phyloP scores from a whole-genome alignment of 1,140 invertebrate species.

The Holotrichia oblita region DNA sequence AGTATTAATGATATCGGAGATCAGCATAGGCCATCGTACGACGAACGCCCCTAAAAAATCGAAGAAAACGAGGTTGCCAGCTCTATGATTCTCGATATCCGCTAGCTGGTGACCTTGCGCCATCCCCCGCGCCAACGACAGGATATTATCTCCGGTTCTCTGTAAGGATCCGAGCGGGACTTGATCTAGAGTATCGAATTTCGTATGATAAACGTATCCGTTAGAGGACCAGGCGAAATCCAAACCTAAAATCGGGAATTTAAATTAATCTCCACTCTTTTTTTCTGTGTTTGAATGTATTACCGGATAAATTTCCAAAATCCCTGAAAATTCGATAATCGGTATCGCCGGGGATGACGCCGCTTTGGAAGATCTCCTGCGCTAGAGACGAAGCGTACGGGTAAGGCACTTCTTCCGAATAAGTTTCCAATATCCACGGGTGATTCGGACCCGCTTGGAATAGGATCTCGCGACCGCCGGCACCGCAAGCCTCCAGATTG shows the following conservation, averaged over 20 bases:
- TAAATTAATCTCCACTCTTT: background rate
- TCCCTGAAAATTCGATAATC: conserved; percentile 96
- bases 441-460: conserved; percentile 94
- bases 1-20: conserved; percentile 68
- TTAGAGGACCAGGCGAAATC: conserved; percentile 96
- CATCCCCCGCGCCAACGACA: conserved; percentile 72
- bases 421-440: conserved; percentile 90
- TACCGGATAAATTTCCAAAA: conserved; percentile 82
- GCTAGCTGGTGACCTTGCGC: conserved; percentile 70
- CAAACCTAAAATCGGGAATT: conserved; percentile 69
- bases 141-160: conserved; percentile 81
- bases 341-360: conserved; percentile 92
- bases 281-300: background rate
- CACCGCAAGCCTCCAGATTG: conserved; percentile 94
- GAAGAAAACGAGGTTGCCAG: conserved; percentile 81
- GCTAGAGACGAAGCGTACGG: conserved; percentile 90
- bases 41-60: conserved; percentile 82
- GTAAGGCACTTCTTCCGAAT: conserved; percentile 84
- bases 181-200: conserved; percentile 79
- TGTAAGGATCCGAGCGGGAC: conserved; percentile 84
- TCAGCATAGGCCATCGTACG: conserved; percentile 68
- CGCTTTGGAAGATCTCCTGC: conserved; percentile 94
- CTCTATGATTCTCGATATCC: conserved; percentile 61
- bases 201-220: conserved; percentile 93
- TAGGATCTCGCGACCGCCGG: conserved; percentile 90